These are phyloP conservation scores for Paracentrotus lividus DNA, from an alignment of 53 echinoderm and acorn worm genomes.

Conservation along the genomic window DNA sequence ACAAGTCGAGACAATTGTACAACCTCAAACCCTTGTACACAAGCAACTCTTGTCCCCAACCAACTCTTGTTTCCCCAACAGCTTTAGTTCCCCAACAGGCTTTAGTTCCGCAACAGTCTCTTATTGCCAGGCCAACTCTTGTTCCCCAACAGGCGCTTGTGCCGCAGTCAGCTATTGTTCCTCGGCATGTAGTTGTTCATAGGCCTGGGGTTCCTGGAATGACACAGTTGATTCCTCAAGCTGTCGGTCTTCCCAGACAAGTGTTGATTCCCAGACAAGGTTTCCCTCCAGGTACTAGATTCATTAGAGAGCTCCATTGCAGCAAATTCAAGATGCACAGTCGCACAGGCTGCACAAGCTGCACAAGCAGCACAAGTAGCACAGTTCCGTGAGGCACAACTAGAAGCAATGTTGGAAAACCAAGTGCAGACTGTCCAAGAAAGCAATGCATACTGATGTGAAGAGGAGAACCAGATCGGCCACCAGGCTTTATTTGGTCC, in stretches of 20 bases:
- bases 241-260: constrained; percentile 53
- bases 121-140: constrained; percentile 31
- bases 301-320: constrained; percentile 37
- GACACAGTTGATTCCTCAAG: constrained; percentile 56
- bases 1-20: constrained; percentile 54
- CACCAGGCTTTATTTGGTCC: constrained; percentile 80
- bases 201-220: constrained; percentile 45
- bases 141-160: constrained; percentile 52
- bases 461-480: constrained; percentile 58
- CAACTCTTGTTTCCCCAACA: no score
- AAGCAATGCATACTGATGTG: constrained; percentile 63
- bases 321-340: constrained; percentile 49
- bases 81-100: constrained; percentile 42
- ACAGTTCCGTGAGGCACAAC: constrained; percentile 59
- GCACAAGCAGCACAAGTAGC: no score
- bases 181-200: constrained; percentile 30
- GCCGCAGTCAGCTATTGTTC: constrained; percentile 24
- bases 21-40: constrained; percentile 32
- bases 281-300: constrained; percentile 23
- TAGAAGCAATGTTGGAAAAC: constrained; percentile 37
- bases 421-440: constrained; percentile 16
- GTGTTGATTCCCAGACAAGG: constrained; percentile 58
- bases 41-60: no score
- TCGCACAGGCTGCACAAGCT: constrained; percentile 9
- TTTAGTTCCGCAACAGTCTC: constrained; percentile 28